These are phyloP conservation scores for Dynastes grantii DNA, from an alignment of 2,888 invertebrate genomes.

Conservation along the genomic window DNA sequence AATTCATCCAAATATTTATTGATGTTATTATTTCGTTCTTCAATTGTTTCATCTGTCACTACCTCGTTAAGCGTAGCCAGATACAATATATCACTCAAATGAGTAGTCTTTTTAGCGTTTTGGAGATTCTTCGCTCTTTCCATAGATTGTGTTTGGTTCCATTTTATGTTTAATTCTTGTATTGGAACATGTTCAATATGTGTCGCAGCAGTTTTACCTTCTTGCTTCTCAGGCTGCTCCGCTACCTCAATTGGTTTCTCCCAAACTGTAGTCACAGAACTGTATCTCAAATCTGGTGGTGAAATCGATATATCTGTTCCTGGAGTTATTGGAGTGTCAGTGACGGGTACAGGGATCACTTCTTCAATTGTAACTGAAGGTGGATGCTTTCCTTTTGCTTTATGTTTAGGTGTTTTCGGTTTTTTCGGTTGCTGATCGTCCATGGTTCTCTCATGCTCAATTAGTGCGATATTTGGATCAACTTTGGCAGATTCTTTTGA, in stretches of 20 bases:
- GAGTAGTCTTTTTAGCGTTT: constrained; percentile 73
- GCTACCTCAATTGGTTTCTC: constrained; percentile 54
- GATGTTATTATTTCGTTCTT: constrained; percentile 75
- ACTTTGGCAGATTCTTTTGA: constrained; percentile 2
- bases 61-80: constrained; percentile 76
- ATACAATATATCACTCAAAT: constrained; percentile 77
- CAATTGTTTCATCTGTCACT: constrained; percentile 72
- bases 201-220: constrained; percentile 58
- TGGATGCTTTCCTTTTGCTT: constrained; percentile 67
- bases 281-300: constrained; percentile 63
- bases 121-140: constrained; percentile 75
- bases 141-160: constrained; percentile 74
- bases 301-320: constrained; percentile 67
- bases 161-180: constrained; percentile 69
- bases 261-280: constrained; percentile 60
- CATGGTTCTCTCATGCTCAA: constrained; percentile 36
- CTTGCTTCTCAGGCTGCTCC: constrained; percentile 57
- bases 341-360: constrained; percentile 69
- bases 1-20: constrained; percentile 76
- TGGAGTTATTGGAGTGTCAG: constrained; percentile 72
- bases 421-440: constrained; percentile 45
- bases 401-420: constrained; percentile 58
- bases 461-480: constrained; percentile 41
- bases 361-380: constrained; percentile 74
- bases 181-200: constrained; percentile 57